Conservation (phyloP, 2,888 invertebrate genomes). For the Boloria euphrosyne region DNA sequence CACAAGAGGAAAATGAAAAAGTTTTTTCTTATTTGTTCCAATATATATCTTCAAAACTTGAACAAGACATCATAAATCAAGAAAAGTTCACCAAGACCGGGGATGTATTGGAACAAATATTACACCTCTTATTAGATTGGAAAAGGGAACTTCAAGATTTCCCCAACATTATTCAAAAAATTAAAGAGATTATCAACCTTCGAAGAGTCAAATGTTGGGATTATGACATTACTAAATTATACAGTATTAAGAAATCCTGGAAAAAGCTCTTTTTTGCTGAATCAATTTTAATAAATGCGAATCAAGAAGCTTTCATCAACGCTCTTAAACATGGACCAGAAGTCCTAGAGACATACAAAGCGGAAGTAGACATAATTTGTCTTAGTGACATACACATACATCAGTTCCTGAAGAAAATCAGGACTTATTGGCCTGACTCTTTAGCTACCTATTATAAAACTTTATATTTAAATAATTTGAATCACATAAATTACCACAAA, state of each 20-base stretch:
- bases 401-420: slow-evolving; percentile 54
- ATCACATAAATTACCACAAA: slow-evolving; percentile 49
- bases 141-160: slow-evolving; percentile 52
- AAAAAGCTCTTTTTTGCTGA: slow-evolving; percentile 59
- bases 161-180: slow-evolving; percentile 47
- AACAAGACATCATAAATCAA: slow-evolving; percentile 44
- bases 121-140: slow-evolving; percentile 57
- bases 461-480: slow-evolving; percentile 47
- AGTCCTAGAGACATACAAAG: slow-evolving; percentile 50
- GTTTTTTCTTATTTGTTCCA: slow-evolving; percentile 57
- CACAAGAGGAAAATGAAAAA: slow-evolving; percentile 49
- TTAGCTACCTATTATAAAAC: slow-evolving; percentile 52
- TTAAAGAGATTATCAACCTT: slow-evolving; percentile 49
- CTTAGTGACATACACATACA: slow-evolving; percentile 49
- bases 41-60: slow-evolving; percentile 43
- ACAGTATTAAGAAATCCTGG: slow-evolving; percentile 58
- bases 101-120: slow-evolving; percentile 42
- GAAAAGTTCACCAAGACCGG: slow-evolving; percentile 44
- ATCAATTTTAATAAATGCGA: slow-evolving; percentile 52
- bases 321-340: slow-evolving; percentile 63
- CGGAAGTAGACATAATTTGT: slow-evolving; percentile 48
- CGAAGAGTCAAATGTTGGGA: slow-evolving; percentile 50
- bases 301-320: slow-evolving; percentile 56
- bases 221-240: slow-evolving; percentile 48
- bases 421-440: slow-evolving; percentile 59